Conservation (phyloP, 2,888 invertebrate species). For the Stratiomys singularior region DNA sequence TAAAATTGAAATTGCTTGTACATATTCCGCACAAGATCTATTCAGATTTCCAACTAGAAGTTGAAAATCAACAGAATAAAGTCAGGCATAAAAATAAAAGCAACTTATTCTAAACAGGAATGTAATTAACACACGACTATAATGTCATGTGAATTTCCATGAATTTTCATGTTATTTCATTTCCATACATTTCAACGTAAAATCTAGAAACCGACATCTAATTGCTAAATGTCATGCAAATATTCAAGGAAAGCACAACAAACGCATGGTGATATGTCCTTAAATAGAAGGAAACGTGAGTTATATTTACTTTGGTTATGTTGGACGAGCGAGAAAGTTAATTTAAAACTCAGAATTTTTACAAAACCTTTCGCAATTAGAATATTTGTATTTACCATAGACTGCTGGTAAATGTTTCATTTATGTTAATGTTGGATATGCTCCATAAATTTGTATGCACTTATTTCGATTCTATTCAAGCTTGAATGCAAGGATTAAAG, state of each 20-base stretch:
- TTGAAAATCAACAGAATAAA: conserved; percentile 19
- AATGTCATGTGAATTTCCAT: conserved; percentile 16
- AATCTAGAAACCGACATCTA: not conserved
- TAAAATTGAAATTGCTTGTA: not conserved
- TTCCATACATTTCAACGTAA: conserved; percentile 11
- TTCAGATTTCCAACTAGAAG: not conserved
- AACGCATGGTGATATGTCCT: too few species aligned
- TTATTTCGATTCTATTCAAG: too few species aligned
- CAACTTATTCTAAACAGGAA: conserved; percentile 11
- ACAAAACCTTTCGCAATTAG: too few species aligned
- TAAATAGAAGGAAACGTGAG: too few species aligned
- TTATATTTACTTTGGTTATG: too few species aligned
- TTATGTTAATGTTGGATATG: too few species aligned
- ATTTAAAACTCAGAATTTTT: too few species aligned
- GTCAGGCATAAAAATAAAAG: conserved; percentile 10
- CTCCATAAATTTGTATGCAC: too few species aligned
- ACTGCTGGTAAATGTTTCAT: too few species aligned
- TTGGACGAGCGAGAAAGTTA: too few species aligned
- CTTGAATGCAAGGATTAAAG: too few species aligned
- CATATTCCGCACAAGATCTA: not conserved
- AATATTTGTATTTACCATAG: too few species aligned
- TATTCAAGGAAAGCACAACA: not conserved
- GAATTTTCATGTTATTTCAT: conserved; percentile 28
- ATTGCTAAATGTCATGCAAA: conserved; percentile 43
- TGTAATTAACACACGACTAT: conserved; percentile 29